phyloP scores from a whole-genome alignment of 2,797 vertebrate genomes.

The Cuniculus paca region DNA sequence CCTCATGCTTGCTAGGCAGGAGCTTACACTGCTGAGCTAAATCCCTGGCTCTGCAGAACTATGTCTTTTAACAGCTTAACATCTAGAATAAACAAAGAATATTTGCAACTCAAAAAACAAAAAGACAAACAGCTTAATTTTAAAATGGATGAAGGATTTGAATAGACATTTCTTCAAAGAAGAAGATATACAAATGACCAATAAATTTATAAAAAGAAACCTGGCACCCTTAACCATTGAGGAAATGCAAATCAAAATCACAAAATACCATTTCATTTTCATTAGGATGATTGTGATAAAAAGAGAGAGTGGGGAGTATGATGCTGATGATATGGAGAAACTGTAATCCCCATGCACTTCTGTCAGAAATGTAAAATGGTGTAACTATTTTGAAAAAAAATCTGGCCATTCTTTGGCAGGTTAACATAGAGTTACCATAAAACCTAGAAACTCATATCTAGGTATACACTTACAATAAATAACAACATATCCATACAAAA shows the following conservation, averaged over 20 bases:
- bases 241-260: background rate
- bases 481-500: background rate
- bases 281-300: background rate
- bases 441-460: background rate
- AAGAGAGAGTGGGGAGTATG: background rate
- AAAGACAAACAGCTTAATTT: background rate
- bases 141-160: background rate
- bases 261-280: background rate
- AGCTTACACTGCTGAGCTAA: no score
- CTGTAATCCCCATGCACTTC: background rate
- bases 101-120: background rate
- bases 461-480: background rate
- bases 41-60: no score
- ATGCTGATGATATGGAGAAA: background rate
- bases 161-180: background rate
- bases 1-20: no score
- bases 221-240: background rate
- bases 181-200: background rate
- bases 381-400: background rate
- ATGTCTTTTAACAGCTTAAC: background rate
- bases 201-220: background rate
- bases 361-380: background rate
- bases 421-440: background rate
- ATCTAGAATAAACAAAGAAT: background rate
- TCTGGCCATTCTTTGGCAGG: background rate